Evolutionary conservation across 2,797 vertebrate species (phyloP).

Genomic region (Chrosomus eos): DNA sequence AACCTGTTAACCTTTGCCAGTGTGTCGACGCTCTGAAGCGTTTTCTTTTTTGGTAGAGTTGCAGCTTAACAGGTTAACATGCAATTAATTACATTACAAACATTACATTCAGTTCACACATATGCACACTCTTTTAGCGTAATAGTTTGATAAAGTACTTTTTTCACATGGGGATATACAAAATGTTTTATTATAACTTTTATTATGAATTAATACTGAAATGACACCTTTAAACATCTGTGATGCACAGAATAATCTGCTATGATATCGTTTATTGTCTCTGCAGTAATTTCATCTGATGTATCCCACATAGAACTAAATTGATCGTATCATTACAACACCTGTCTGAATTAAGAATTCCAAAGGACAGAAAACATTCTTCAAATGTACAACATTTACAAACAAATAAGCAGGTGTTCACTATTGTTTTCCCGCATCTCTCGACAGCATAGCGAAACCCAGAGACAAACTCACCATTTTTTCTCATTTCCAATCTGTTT

Average conservation of each 20-base stretch:
- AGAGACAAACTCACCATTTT: background rate
- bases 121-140: background rate
- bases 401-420: conserved; percentile 30
- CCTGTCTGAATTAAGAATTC: background rate
- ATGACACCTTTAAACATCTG: background rate
- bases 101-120: background rate
- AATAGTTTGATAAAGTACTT: too few relatives aligned
- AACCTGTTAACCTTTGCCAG: too few relatives aligned
- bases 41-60: too few relatives aligned
- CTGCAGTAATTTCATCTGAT: background rate
- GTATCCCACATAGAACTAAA: background rate
- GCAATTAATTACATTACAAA: too few relatives aligned
- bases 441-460: background rate
- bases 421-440: background rate
- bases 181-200: background rate
- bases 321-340: background rate
- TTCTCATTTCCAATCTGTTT: conserved; percentile 23
- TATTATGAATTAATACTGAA: background rate
- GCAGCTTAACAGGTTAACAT: too few relatives aligned
- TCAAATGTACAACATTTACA: background rate
- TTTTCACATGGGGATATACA: background rate
- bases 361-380: background rate
- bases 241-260: background rate
- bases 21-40: too few relatives aligned
- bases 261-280: background rate